Base-by-base conservation (phyloP, 92 coral and sea anemone species). In the Plumapathes pennacea region DNA sequence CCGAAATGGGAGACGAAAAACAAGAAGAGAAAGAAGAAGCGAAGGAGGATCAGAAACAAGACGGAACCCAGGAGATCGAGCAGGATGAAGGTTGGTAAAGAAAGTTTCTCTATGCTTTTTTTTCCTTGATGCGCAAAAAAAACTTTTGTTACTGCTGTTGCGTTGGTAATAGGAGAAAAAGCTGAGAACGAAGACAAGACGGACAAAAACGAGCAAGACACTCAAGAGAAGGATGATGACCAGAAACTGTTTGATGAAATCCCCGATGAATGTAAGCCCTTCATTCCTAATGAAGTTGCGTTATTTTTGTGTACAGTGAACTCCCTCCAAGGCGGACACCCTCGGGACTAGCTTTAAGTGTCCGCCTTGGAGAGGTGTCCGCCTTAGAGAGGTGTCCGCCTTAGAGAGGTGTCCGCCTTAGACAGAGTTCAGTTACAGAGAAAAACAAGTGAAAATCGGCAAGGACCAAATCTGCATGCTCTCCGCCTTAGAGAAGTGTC, bases 221-320 rank as follows among this genome's bases (percentile, higher is more conserved):
- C 49, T 6, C 70, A 71, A 3, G 26, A 71, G 10, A 55, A 71
- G 26, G 83, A 82, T 31, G 89, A 75, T 48, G 84, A 74, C 45
- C 56, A 50, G 40, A 81, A 67, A 37, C 52, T 69, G 38, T 36
- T 68, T 46, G 78, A 85, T 13, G 62, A 81, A 12, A 63, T 68
- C 13, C 94, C 94, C 15, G 83, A 85, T 50, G 79, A 80, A 74
- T 74, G 89, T 82, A 75, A 52, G 77, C 13, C 19, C n/a, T n/a
- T n/a, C n/a, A n/a, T n/a, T n/a, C n/a, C n/a, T n/a, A n/a, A n/a
- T n/a, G n/a, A n/a, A n/a, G n/a, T n/a, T n/a, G n/a, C n/a, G n/a
- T n/a, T n/a, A n/a, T n/a, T n/a, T n/a, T n/a, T n/a, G n/a, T n/a
- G n/a, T n/a, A n/a, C n/a, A n/a, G n/a, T n/a, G n/a, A n/a, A n/a